Evolutionary conservation across 2,888 invertebrate genomes (phyloP).

Genomic region (Hirtodrosophila confusa): DNA sequence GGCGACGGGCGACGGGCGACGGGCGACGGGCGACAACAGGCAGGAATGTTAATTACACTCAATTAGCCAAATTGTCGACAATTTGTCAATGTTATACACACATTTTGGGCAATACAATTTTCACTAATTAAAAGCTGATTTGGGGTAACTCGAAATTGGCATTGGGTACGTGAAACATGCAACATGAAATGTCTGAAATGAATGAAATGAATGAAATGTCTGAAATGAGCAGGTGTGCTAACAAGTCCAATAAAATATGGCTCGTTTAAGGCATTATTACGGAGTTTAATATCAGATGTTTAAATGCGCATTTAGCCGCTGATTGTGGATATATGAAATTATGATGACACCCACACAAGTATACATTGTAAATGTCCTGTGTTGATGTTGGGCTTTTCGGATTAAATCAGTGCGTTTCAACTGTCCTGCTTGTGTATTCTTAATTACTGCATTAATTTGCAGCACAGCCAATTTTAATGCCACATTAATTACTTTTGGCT

Average conservation of each 20-base stretch:
- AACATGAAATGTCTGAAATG: neutral
- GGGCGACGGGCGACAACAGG: constrained; percentile 16
- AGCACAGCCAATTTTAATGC: constrained; percentile 24
- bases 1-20: constrained; percentile 13
- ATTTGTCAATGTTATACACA: constrained; percentile 53
- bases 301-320: neutral
- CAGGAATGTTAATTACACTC: constrained; percentile 71
- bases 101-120: constrained; percentile 34
- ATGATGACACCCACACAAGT: neutral
- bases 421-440: neutral
- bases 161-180: constrained; percentile 2
- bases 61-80: constrained; percentile 74
- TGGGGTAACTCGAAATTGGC: constrained; percentile 8
- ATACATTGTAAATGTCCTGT: neutral
- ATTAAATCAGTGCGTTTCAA: constrained; percentile 12
- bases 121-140: constrained; percentile 49
- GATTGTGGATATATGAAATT: neutral
- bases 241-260: neutral
- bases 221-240: constrained; percentile 3
- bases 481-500: constrained; percentile 28
- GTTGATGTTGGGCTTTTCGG: constrained; percentile 12
- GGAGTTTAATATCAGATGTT: constrained; percentile 18
- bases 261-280: constrained; percentile 15
- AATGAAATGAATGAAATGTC: neutral
- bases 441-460: constrained; percentile 31